A percentile compares a stretch with the other conserved stretches of the same genome.
These are phyloP conservation scores for Listronotus bonariensis DNA, from an alignment of 1,140 invertebrate genomes.

Conservation along the genomic window DNA sequence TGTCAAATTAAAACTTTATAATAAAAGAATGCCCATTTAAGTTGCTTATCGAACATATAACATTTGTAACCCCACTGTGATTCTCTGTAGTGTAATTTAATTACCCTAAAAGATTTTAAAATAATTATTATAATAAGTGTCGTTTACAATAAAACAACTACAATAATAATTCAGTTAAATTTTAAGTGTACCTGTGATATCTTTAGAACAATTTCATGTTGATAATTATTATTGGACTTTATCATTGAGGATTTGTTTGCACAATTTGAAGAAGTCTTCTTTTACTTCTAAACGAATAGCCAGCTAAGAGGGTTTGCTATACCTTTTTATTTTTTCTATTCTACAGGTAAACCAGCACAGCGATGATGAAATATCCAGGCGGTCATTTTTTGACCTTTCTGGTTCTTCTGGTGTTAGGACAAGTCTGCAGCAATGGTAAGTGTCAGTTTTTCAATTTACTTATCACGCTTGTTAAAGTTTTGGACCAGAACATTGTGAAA, in stretches of 20 bases:
- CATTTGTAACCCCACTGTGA: conserved; percentile 14
- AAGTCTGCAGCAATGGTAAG: conserved; percentile 50
- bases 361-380: conserved; percentile 46
- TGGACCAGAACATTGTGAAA: background rate
- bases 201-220: conserved; percentile 6
- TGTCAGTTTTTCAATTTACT: conserved; percentile 31
- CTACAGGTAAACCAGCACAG: conserved; percentile 39
- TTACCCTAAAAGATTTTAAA: background rate
- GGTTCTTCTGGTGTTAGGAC: conserved; percentile 43
- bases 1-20: background rate
- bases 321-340: conserved; percentile 37
- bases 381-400: conserved; percentile 45
- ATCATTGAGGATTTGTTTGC: too few species aligned
- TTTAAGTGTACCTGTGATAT: conserved; percentile 44
- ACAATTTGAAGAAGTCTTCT: background rate
- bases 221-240: background rate
- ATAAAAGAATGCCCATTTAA: background rate
- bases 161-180: background rate
- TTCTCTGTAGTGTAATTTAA: conserved; percentile 19
- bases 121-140: background rate
- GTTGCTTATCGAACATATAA: background rate
- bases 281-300: background rate
- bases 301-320: conserved; percentile 44
- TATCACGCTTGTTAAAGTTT: conserved; percentile 3
- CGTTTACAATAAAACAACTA: background rate